Evolutionary conservation across 2,888 invertebrate genomes (phyloP).

Genomic region (Diaphora mendica): DNA sequence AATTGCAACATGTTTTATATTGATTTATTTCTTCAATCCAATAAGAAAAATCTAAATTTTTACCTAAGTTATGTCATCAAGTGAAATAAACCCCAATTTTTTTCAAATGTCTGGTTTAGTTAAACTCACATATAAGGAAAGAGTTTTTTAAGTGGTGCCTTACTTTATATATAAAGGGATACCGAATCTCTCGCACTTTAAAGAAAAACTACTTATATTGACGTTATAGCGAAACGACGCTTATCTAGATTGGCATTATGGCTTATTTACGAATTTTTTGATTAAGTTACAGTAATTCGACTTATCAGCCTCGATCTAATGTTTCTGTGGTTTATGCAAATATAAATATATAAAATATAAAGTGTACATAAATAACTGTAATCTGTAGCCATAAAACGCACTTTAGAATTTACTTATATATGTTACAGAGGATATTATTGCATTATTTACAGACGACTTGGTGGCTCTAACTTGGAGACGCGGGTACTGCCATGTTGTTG

Average conservation of each 20-base stretch:
- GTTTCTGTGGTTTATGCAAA: background rate
- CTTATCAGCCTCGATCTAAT: background rate
- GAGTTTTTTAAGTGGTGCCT: no score
- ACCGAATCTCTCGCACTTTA: background rate
- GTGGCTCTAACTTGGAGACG: constrained; percentile 86
- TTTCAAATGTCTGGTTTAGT: no score
- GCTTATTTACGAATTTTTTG: background rate
- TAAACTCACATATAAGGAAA: no score
- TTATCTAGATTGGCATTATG: background rate
- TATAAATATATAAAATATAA: background rate
- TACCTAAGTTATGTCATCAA: no score
- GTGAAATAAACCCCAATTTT: no score
- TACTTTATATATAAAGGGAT: background rate
- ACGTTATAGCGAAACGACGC: no score
- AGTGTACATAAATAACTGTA: background rate
- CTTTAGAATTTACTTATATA: background rate
- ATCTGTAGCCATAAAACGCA: background rate
- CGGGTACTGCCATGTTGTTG: constrained; percentile 91
- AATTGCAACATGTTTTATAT: no score
- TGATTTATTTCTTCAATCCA: no score
- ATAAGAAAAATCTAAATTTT: no score
- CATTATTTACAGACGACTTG: constrained; percentile 76
- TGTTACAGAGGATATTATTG: background rate
- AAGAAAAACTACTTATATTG: background rate
- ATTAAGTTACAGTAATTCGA: background rate